These are phyloP conservation scores for Cololabis saira DNA, from an alignment of 2,113 vertebrate genomes.

Conservation along the genomic window DNA sequence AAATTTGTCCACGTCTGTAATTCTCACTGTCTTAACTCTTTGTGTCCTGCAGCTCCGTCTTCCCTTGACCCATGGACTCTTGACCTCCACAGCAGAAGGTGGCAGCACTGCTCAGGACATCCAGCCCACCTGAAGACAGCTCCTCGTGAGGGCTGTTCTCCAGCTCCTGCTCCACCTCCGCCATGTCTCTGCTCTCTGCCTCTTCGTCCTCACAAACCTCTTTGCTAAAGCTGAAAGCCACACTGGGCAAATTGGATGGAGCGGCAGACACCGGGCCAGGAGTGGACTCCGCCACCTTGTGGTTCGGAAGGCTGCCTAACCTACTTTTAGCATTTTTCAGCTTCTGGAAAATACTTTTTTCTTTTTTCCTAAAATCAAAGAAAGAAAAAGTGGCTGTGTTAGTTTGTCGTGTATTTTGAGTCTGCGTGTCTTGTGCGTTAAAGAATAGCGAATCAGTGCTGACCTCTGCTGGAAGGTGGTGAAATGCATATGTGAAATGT, in stretches of 20 bases:
- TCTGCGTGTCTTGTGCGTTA: neutral
- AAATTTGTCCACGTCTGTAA: neutral
- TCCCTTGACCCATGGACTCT: constrained; percentile 28
- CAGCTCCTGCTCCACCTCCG: constrained; percentile 57
- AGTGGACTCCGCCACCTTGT: constrained; percentile 19
- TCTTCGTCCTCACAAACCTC: constrained; percentile 43
- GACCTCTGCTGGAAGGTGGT: constrained; percentile 77
- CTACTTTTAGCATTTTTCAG: constrained; percentile 46
- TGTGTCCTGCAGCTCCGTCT: constrained; percentile 2
- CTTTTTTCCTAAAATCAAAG: constrained; percentile 67
- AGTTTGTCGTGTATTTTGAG: neutral
- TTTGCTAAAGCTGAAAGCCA: constrained; percentile 31
- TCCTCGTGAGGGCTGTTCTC: constrained; percentile 37
- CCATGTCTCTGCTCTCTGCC: constrained; percentile 61
- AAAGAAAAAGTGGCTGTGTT: neutral
- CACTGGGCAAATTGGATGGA: constrained; percentile 27
- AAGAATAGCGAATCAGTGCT: constrained; percentile 17
- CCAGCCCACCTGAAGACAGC: constrained; percentile 53
- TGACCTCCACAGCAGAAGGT: constrained; percentile 78
- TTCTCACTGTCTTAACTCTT: constrained; percentile 56
- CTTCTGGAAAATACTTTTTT: constrained; percentile 67
- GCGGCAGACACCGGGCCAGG: constrained; percentile 40
- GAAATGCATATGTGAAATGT: constrained; percentile 82
- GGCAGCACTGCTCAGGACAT: constrained; percentile 71
- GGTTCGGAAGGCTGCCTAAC: constrained; percentile 10